Conservation (phyloP, 92 coral and sea anemone genomes). For the Parazoanthus swiftii region DNA sequence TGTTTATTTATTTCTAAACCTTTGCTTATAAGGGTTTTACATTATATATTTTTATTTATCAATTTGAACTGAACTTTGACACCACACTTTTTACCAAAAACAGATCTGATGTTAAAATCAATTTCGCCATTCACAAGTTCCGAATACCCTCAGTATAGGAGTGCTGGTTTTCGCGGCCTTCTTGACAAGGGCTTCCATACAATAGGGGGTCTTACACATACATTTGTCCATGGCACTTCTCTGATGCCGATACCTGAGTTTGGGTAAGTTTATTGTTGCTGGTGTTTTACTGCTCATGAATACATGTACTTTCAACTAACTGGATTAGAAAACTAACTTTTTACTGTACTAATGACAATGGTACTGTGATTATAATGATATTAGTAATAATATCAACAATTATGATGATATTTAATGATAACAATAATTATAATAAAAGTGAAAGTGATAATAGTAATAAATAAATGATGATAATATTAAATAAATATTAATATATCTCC, state of each 20-base stretch:
- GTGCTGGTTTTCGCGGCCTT: slow-evolving; percentile 91
- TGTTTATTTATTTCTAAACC: too few species aligned
- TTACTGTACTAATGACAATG: too few species aligned
- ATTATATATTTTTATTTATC: neutral
- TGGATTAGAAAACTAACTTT: neutral
- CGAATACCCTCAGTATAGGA: slow-evolving; percentile 74
- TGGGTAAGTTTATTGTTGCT: slow-evolving; percentile 47
- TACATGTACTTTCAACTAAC: neutral
- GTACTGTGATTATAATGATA: too few species aligned
- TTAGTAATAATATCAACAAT: too few species aligned
- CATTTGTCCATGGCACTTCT: slow-evolving; percentile 76
- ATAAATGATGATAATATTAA: too few species aligned
- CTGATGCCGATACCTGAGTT: slow-evolving; percentile 60
- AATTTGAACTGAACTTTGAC: neutral
- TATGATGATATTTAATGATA: too few species aligned
- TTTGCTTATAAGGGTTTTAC: too few species aligned
- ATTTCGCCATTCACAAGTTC: slow-evolving; percentile 73
- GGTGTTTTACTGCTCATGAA: too few species aligned
- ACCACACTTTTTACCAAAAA: neutral
- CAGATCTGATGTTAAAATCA: slow-evolving; percentile 77
- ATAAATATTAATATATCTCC: too few species aligned
- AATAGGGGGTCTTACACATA: slow-evolving; percentile 78
- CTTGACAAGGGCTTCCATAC: slow-evolving; percentile 81
- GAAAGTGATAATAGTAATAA: too few species aligned
- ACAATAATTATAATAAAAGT: too few species aligned